Evolutionary conservation across 2,797 vertebrate genomes (phyloP).

Genomic region (Argyrosomus regius): DNA sequence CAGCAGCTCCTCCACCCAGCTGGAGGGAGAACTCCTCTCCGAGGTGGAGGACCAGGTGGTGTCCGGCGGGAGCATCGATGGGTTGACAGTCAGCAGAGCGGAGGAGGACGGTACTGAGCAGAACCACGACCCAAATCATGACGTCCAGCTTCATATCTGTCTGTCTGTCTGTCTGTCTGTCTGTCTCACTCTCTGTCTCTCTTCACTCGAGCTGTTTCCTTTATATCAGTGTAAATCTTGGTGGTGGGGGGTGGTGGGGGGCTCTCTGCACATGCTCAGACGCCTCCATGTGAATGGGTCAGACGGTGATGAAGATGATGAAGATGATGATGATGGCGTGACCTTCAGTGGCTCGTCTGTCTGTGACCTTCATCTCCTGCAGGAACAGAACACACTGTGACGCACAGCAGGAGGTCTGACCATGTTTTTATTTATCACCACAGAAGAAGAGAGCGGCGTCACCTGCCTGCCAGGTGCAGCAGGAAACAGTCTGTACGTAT

Average conservation of each 20-base stretch:
- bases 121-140: slow-evolving; percentile 82
- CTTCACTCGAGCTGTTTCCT: not conserved
- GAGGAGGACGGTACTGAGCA: slow-evolving; percentile 76
- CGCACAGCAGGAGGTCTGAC: too few species aligned
- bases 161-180: not conserved
- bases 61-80: fast-evolving
- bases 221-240: not conserved
- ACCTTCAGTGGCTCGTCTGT: too few species aligned
- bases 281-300: not conserved
- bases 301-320: not conserved
- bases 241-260: not conserved
- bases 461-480: too few species aligned
- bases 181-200: slow-evolving; percentile 5
- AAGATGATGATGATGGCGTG: too few species aligned
- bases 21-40: slow-evolving; percentile 53
- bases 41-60: slow-evolving; percentile 44
- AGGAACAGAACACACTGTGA: too few species aligned
- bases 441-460: too few species aligned
- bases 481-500: too few species aligned
- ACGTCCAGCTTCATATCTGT: slow-evolving; percentile 84
- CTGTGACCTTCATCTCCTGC: too few species aligned
- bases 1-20: slow-evolving; percentile 20
- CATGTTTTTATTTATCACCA: too few species aligned
- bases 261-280: not conserved
- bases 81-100: slow-evolving; percentile 55